A percentile compares a stretch with the other conserved stretches of the same genome.
phyloP scores from a whole-genome alignment of 1,140 invertebrate species.

The Leptestheria dahalacensis region DNA sequence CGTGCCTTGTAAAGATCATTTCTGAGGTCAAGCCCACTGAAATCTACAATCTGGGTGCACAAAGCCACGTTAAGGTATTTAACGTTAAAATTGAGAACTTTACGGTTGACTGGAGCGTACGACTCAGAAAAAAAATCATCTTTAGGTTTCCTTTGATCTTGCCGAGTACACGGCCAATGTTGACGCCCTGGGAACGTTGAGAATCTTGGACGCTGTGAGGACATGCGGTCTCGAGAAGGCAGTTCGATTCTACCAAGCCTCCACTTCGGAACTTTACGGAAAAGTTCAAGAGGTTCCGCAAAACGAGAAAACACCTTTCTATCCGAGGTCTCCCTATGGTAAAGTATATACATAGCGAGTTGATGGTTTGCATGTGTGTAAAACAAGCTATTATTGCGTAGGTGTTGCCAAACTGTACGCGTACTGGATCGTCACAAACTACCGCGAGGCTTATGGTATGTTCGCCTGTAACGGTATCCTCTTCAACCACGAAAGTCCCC shows the following conservation, averaged over 20 bases:
- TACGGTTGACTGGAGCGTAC: slow-evolving; percentile 3
- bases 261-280: slow-evolving; percentile 96
- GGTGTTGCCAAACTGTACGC: slow-evolving; percentile 96
- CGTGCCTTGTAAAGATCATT: slow-evolving; percentile 92
- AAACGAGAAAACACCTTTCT: slow-evolving; percentile 95
- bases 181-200: slow-evolving; percentile 89
- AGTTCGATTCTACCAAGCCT: slow-evolving; percentile 94
- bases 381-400: slow-evolving; percentile 28
- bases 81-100: background rate
- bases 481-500: slow-evolving; percentile 97
- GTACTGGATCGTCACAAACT: slow-evolving; percentile 98
- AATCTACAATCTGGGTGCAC: slow-evolving; percentile 98
- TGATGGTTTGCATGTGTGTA: slow-evolving; percentile 60
- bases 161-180: slow-evolving; percentile 99
- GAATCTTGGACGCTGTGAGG: slow-evolving; percentile 87
- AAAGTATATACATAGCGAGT: slow-evolving; percentile 21
- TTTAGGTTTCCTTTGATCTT: slow-evolving; percentile 81
- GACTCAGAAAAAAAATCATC: background rate
- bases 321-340: slow-evolving; percentile 99
- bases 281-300: slow-evolving; percentile 93
- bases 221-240: slow-evolving; percentile 73
- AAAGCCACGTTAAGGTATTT: slow-evolving; percentile 95
- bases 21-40: slow-evolving; percentile 71
- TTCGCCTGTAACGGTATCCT: slow-evolving; percentile 97
- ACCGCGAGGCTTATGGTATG: slow-evolving; percentile 94